Evolutionary conservation across 2,888 invertebrate genomes (phyloP).

Genomic region (Conomelus anceps): DNA sequence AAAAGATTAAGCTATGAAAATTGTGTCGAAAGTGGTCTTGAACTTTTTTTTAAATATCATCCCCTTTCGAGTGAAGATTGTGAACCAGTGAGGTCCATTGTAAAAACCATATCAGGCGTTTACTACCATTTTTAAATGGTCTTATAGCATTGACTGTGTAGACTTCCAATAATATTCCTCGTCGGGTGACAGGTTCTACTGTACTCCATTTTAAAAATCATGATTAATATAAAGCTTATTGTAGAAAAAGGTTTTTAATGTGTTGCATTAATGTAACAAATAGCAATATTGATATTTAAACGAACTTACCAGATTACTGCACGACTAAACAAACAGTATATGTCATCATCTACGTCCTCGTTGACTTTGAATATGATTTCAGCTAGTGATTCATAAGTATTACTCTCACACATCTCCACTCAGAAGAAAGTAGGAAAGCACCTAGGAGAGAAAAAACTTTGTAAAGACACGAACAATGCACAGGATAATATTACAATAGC

Average conservation of each 20-base stretch:
- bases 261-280: background rate
- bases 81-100: too few species aligned
- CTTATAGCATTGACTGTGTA: too few species aligned
- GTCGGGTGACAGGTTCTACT: too few species aligned
- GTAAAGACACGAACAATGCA: background rate
- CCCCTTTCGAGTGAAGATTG: too few species aligned
- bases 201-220: too few species aligned
- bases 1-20: too few species aligned
- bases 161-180: too few species aligned
- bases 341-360: constrained; percentile 47
- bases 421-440: background rate
- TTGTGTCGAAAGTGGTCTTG: too few species aligned
- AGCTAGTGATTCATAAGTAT: constrained; percentile 52
- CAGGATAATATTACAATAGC: background rate
- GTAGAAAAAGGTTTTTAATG: background rate
- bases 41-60: too few species aligned
- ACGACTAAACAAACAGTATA: constrained; percentile 64
- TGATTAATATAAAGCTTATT: too few species aligned
- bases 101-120: too few species aligned
- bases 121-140: too few species aligned
- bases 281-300: background rate
- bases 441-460: background rate
- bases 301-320: constrained; percentile 58
- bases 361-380: constrained; percentile 51
- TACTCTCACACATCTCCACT: constrained; percentile 29